Evolutionary conservation across 1,140 invertebrate genomes (phyloP).

Genomic region (Hycleus phaleratus): DNA sequence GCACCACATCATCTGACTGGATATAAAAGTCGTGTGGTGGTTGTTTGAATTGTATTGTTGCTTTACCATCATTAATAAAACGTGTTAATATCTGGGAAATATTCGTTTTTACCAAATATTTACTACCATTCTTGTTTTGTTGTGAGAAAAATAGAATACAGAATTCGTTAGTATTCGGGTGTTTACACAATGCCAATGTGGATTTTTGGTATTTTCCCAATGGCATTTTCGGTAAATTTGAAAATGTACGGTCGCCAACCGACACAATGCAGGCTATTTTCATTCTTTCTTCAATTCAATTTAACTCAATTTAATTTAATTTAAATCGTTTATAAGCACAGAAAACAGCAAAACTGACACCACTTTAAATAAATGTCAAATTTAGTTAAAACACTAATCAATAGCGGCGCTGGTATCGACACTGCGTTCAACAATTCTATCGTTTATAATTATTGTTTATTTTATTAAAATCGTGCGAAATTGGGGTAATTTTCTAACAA

Average conservation of each 20-base stretch:
- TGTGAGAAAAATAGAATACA: slow-evolving; percentile 58
- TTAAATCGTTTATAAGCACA: too few relatives aligned
- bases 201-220: slow-evolving; percentile 41
- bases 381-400: too few relatives aligned
- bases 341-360: too few relatives aligned
- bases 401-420: too few relatives aligned
- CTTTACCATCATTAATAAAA: slow-evolving; percentile 64
- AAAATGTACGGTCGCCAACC: slow-evolving; percentile 50
- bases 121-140: slow-evolving; percentile 55
- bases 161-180: slow-evolving; percentile 49
- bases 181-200: slow-evolving; percentile 56
- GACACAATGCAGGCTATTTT: slow-evolving; percentile 59
- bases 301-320: too few relatives aligned
- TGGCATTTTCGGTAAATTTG: slow-evolving; percentile 37
- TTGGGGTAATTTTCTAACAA: too few relatives aligned
- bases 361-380: too few relatives aligned
- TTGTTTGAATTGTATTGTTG: slow-evolving; percentile 60
- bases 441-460: too few relatives aligned
- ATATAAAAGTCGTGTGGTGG: slow-evolving; percentile 64
- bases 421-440: too few relatives aligned
- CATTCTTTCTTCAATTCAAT: slow-evolving; percentile 42
- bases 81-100: slow-evolving; percentile 59
- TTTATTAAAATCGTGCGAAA: too few relatives aligned
- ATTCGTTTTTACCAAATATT: slow-evolving; percentile 58
- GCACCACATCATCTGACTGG: slow-evolving; percentile 51